Base-by-base conservation (phyloP, 2,888 invertebrate species). In the Tetragnatha montana region DNA sequence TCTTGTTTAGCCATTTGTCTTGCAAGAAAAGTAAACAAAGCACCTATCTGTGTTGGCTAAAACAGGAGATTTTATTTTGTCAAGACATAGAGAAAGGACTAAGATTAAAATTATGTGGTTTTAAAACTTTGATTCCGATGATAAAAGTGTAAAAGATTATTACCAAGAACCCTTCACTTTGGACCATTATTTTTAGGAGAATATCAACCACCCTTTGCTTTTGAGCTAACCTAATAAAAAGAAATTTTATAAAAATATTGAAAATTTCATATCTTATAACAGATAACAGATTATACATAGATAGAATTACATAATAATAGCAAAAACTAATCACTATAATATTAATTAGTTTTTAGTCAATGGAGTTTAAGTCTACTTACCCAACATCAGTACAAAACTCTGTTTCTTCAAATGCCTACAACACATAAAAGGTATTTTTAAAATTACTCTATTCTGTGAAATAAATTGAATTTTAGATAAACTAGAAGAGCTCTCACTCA, bases 181-280 rank as follows among this genome's bases (percentile, higher is more conserved):
- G 94, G 22, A 95, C 95, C 94, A 97, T 96, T 81, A 97, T 95
- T 93, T 95, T 95, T 81, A 97, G 94, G 69, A 97, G 94, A 92
- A 97, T 96, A 93, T 97, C 96, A 68, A 97, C 95, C 81, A 97
- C 95, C 91, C 96, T 94, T 93, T 97, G 97, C 83, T 96, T 95
- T 93, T 96, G 93, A 51, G 92, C 92, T n/a, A 93, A 92, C 12
- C 93, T 93, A 91, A 35, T 35, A 35, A 91, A 70, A 19, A 51
- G 22, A 8, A 73, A 22, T 8, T 49, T 10, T 19, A 12, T 35
- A 35, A 35, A 35, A 60, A 22, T 22, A 22, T 79, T 79, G 10
- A 19, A n/a, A 19, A 60, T 60, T 12, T 60, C 14, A 60, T 60
- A 60, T 22, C 4, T 17, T 60, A 21, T 8, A 60, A 60, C n/a